Evolutionary conservation across 2,888 invertebrate genomes (phyloP), one percentile per base, ranked within the genome.

Genomic region (Herminia tarsipennalis): DNA sequence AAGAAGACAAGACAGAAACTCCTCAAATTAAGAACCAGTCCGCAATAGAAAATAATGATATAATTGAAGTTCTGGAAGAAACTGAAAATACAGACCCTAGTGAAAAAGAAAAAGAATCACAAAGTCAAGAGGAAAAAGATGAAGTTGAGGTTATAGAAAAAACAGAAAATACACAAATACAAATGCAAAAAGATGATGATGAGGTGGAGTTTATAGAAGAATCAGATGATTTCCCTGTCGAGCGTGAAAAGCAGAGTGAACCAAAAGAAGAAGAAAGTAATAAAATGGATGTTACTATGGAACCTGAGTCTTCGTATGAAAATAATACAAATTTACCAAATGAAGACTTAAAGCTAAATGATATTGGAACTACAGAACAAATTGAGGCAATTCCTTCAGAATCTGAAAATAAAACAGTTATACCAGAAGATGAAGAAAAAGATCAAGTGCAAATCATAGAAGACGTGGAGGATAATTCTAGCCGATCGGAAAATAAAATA

Each of bases 131-230:
- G 25, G 24, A 30, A 12, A 32, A 43, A 17, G 29, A 38, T 1
- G 21, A 37, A 8, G 2, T 34, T 14, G 22, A 48, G 6, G 20
- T 45, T 22, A 27, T 20, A 30, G 36, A 17, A 38, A 17, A 39
- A 3, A 9, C 25, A 18, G 14, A 40, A 6, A 8, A 5, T 3
- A 4, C 5, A 21, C 14, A 34, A 28, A 4, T 10, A 0, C 12
- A 1, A 1, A 12, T 16, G 14, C 8, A 33, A 21, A 10, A 27
- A 33, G 25, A 13, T 35, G 6, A 9, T 5, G 27, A 32, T 25
- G 8, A 18, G 1, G 22, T 25, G 14, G 41, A 35, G n/a, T n/a
- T 22, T n/a, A 17, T 20, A 10, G 22, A 38, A n/a, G 27, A 32
- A 14, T 10, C 10, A 8, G n/a, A 21, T 10, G 13, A 10, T 12